Conservation (phyloP, 2,113 vertebrate species). For the Hippocampus abdominalis region DNA sequence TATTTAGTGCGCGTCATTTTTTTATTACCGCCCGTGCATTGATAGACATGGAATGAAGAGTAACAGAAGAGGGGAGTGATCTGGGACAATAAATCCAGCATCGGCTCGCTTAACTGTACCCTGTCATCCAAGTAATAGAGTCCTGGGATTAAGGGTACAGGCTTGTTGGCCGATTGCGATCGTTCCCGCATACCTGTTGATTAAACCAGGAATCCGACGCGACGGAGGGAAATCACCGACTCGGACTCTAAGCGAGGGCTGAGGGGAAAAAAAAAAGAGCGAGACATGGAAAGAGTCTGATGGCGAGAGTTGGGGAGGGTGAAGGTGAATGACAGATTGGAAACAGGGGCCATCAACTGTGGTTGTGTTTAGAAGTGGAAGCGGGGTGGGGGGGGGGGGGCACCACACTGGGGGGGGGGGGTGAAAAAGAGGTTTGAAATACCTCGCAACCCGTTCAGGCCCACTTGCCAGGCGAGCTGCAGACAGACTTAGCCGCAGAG, state of each 20-base stretch:
- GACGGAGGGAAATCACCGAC: slow-evolving; percentile 46
- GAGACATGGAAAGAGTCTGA: slow-evolving; percentile 35
- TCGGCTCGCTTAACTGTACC: slow-evolving; percentile 20
- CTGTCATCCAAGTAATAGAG: slow-evolving; percentile 43
- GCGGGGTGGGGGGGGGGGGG: background rate
- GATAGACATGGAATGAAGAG: background rate
- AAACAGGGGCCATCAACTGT: slow-evolving; percentile 43
- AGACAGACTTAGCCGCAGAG: slow-evolving; percentile 43
- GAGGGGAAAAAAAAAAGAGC: slow-evolving; percentile 20
- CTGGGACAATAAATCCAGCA: slow-evolving; percentile 7
- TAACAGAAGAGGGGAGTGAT: background rate
- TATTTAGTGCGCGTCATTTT: background rate
- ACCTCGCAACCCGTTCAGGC: slow-evolving; percentile 53
- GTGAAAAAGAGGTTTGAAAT: slow-evolving; percentile 44
- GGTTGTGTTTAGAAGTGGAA: slow-evolving; percentile 4
- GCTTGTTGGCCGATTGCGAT: slow-evolving; percentile 54
- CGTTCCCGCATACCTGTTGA: slow-evolving; percentile 60
- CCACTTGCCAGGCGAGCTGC: slow-evolving; percentile 42
- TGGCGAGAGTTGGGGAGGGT: slow-evolving; percentile 25
- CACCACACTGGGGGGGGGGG: slow-evolving; percentile 2
- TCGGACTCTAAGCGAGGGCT: slow-evolving; percentile 28
- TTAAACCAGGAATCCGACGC: slow-evolving; percentile 57
- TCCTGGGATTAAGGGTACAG: slow-evolving; percentile 39
- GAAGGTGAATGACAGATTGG: slow-evolving; percentile 54
- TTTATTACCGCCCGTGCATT: background rate